Evolutionary conservation across 2,113 vertebrate genomes (phyloP).

Genomic region (Centropus bengalensis): DNA sequence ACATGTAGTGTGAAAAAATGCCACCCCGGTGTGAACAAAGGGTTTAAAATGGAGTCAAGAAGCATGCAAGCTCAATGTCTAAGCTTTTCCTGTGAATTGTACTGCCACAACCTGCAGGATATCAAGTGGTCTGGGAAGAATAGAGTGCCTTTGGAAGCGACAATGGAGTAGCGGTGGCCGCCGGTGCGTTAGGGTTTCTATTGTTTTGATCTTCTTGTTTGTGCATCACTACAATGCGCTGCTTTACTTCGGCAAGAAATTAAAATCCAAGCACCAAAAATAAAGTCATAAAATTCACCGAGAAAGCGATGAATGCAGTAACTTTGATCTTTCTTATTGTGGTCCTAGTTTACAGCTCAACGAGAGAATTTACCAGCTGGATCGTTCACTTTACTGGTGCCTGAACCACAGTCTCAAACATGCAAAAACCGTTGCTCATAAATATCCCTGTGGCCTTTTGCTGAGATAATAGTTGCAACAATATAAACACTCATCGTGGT

Average conservation of each 20-base stretch:
- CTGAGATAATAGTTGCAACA: neutral
- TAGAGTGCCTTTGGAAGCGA: slow-evolving; percentile 70
- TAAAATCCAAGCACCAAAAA: slow-evolving; percentile 60
- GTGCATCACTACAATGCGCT: slow-evolving; percentile 58
- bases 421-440: neutral
- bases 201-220: slow-evolving; percentile 75
- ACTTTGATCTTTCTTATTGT: neutral
- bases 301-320: slow-evolving; percentile 42
- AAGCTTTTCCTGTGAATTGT: slow-evolving; percentile 85
- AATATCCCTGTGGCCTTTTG: neutral
- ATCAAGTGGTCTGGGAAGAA: slow-evolving; percentile 79
- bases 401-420: neutral
- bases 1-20: slow-evolving; percentile 87
- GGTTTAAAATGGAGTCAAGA: slow-evolving; percentile 87
- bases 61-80: slow-evolving; percentile 82
- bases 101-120: slow-evolving; percentile 82
- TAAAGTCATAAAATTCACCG: slow-evolving; percentile 61
- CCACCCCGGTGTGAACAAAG: slow-evolving; percentile 87
- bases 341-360: neutral
- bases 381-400: neutral
- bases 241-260: slow-evolving; percentile 74
- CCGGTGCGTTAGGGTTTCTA: slow-evolving; percentile 61
- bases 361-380: slow-evolving; percentile 16
- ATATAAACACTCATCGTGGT: neutral
- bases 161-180: slow-evolving; percentile 68